These are phyloP conservation scores for Heliconius sara DNA, from an alignment of 2,888 invertebrate species.

Conservation along the genomic window DNA sequence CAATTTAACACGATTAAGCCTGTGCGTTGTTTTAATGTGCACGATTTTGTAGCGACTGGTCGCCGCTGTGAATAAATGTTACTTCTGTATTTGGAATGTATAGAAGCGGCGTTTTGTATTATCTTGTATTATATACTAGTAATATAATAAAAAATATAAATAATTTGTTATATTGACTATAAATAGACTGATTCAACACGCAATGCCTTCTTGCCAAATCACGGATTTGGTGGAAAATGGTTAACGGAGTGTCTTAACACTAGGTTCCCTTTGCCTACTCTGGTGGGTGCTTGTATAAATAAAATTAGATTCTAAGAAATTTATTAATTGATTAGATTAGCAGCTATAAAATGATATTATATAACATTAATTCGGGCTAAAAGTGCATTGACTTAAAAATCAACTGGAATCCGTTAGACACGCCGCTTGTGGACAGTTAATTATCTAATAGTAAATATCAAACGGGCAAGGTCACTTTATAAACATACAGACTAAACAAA, in stretches of 20 bases:
- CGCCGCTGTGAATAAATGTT: background rate
- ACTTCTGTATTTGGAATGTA: background rate
- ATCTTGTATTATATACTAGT: too few species aligned
- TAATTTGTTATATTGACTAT: background rate
- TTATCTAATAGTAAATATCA: slow-evolving; percentile 44
- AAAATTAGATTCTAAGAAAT: background rate
- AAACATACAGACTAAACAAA: slow-evolving; percentile 58
- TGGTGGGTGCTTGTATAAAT: too few species aligned
- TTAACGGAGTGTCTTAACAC: too few species aligned
- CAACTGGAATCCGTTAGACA: slow-evolving; percentile 18
- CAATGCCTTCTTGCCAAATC: too few species aligned
- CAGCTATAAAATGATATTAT: background rate
- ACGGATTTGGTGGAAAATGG: too few species aligned
- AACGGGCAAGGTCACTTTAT: slow-evolving; percentile 34
- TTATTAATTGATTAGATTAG: background rate
- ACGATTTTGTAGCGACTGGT: slow-evolving; percentile 15
- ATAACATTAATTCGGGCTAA: slow-evolving; percentile 35
- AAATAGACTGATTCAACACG: too few species aligned
- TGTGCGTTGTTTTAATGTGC: slow-evolving; percentile 25
- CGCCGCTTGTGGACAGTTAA: slow-evolving; percentile 37
- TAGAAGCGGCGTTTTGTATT: background rate
- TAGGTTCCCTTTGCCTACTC: too few species aligned
- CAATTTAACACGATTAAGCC: slow-evolving; percentile 23
- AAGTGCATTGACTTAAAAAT: slow-evolving; percentile 39
- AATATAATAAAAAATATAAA: background rate